Evolutionary conservation across 2,113 vertebrate genomes (phyloP), one percentile per base, ranked within the genome.

Genomic region (Centropristis striata): DNA sequence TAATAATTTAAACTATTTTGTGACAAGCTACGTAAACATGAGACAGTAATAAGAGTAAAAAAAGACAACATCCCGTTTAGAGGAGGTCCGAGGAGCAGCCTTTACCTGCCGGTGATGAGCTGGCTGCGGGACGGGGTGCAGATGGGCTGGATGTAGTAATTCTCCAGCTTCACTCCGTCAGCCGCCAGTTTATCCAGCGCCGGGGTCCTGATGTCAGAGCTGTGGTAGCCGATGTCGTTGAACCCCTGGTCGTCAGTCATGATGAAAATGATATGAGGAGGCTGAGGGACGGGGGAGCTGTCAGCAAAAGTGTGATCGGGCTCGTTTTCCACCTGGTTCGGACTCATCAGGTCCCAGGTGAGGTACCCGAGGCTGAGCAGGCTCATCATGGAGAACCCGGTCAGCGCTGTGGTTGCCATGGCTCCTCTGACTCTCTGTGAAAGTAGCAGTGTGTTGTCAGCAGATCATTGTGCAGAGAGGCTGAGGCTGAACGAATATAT

Each of bases 121-220:
- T 99, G 98, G 84, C 98, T 99, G 36, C 98, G 93, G 10, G 98
- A 99, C 0, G 98, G 98, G 10, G 98, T 99, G 87, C 98, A 99
- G 91, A 99, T 98, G 74, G 98, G 98, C 75, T 99, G 98, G 86
- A 99, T 97, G 88, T 99, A 99, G 60, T 99, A 99, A 61, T 97
- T 99, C 93, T 99, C 98, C 93, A 99, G 92, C 72, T 97, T 99
- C 14, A 99, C 98, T 0, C 98, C 98, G 25, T 97, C 96, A 0
- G 97, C 96, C 0, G 98, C 97, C 89, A 99, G 94, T 55, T 96
- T 96, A 91, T 99, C 98, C 90, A 99, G 87, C 0, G 95, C 96
- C 0, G 98, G 98, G 0, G 98, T 99, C 92, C 94, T 96, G 71
- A 99, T 98, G 66, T 98, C 98, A 0, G 96, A 96, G 85, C 96